Evolutionary conservation across 2,113 vertebrate genomes (phyloP), one percentile per base, ranked within the genome.

Genomic region (Oryzias curvinotus): DNA sequence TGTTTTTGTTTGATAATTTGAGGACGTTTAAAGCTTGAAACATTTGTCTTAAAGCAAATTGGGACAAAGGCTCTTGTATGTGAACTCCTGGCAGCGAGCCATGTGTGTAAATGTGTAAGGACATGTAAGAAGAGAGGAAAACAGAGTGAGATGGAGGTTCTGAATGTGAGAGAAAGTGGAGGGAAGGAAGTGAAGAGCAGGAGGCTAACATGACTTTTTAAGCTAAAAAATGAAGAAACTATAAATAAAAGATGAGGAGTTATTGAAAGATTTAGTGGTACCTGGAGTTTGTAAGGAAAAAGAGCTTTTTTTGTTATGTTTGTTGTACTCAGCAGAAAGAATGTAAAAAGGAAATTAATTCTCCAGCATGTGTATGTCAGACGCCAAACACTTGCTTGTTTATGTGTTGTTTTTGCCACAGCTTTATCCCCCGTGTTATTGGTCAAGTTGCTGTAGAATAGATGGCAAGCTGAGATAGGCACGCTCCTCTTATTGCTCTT

Each of bases 401-500:
- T 30, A 36, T 82, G 71, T 79, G 69, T 61, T 68, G 43, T 55
- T 55, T 58, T 71, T 51, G 30, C 62, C 12, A 48, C 21, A 42
- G 76, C 55, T 44, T 51, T 3, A 75, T 71, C 75, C 70, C 60
- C 82, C 26, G 52, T 48, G 21, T 70, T 60, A 57, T 43, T 70
- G 71, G 66, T 45, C 58, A 77, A 86, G 64, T 50, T 62, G 72
- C 54, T 50, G 59, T 52, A 14, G 67, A 78, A 54, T 54, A 44
- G 86, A 87, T 88, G 75, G 61, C 75, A 70, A 68, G 57, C 62
- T 18, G 10, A 82, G 84, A 84, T 86, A 81, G 53, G 66, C 23
- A 78, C 81, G 86, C 82, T 62, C 53, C 71, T 77, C 57, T 57
- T n/a, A 59, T 44, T 42, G 41, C 25, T 52, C 18, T 18, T 12